Conservation (phyloP, 2,797 vertebrate genomes). For the Crocodylus rhombifer region DNA sequence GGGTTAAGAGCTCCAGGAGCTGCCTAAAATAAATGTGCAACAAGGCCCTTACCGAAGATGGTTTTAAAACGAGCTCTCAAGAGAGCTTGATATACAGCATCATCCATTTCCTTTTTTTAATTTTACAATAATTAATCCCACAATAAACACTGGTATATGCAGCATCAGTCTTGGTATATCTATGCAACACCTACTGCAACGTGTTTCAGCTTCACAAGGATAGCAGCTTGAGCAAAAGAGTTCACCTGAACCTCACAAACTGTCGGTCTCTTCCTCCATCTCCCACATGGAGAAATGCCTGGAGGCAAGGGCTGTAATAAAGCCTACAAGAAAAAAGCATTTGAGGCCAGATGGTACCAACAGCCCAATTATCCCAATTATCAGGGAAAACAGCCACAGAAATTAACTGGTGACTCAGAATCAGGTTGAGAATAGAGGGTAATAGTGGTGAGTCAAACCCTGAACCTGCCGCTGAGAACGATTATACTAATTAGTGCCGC, state of each 20-base stretch:
- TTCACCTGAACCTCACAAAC: not conserved
- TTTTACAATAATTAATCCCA: too few species aligned
- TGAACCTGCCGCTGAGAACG: not conserved
- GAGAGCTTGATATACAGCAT: too few species aligned
- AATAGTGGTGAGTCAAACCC: constrained; percentile 4
- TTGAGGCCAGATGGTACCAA: constrained; percentile 12
- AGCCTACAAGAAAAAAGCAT: not conserved
- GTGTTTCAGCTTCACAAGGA: not conserved
- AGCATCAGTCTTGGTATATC: not conserved
- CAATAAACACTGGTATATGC: not conserved
- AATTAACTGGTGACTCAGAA: constrained; percentile 1
- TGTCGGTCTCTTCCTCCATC: not conserved
- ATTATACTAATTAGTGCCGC: not conserved
- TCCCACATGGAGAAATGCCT: not conserved
- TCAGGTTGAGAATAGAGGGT: not conserved
- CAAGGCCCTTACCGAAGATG: too few species aligned
- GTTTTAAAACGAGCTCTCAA: too few species aligned
- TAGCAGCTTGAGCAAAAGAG: not conserved
- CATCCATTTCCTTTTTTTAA: too few species aligned
- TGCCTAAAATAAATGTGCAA: too few species aligned
- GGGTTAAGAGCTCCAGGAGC: too few species aligned
- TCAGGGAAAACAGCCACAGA: constrained; percentile 24
- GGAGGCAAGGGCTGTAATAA: not conserved
- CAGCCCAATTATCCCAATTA: not conserved
- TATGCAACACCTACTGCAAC: not conserved